Evolutionary conservation across 2,113 vertebrate species (phyloP), one percentile per base, ranked within the genome.

Genomic region (Melanotaenia duboulayi): DNA sequence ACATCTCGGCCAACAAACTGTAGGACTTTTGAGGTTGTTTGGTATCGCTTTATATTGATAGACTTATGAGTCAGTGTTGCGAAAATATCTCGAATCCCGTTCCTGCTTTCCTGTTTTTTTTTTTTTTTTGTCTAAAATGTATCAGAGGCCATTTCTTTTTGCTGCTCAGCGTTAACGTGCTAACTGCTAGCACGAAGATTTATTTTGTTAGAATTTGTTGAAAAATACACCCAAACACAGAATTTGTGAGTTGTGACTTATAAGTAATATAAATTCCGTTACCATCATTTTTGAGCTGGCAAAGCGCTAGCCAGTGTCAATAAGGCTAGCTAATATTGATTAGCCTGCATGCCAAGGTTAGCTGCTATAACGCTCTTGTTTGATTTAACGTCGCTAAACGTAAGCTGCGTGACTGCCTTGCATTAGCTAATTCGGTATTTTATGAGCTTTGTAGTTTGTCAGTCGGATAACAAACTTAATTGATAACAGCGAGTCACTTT

Each of bases 131-230:
- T 86, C 65, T 80, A 89, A 86, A 86, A 86, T 85, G 87, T 87
- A 90, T 88, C 89, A 90, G 89, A 89, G 91, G 90, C 90, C 92
- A 91, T 89, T 89, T 93, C 92, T 90, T 90, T 90, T 87, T 80
- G 87, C 78, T 86, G 85, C 80, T 80, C 84, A 81, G 65, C 74
- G 39, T 57, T 80, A 66, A 66, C 73, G 7, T 81, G 78, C 72
- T 83, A 86, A 48, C 61, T 46, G 82, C 64, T 87, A 84, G 79
- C 81, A 35, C 65, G 35, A 55, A 46, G 79, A 74, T 49, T 81
- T 74, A 54, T 67, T 54, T 42, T 19, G 51, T 42, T 35, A 32
- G 58, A 74, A 54, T 80, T 52, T 55, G 11, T 52, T 42, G 19
- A 6, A 37, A 37, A 17, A 4, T 8, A 10, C 19, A 2, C 5